A percentile compares a stretch with the other conserved stretches of the same genome.
Evolutionary conservation across 2,113 vertebrate species (phyloP).

Genomic region (Varanus komodoensis): DNA sequence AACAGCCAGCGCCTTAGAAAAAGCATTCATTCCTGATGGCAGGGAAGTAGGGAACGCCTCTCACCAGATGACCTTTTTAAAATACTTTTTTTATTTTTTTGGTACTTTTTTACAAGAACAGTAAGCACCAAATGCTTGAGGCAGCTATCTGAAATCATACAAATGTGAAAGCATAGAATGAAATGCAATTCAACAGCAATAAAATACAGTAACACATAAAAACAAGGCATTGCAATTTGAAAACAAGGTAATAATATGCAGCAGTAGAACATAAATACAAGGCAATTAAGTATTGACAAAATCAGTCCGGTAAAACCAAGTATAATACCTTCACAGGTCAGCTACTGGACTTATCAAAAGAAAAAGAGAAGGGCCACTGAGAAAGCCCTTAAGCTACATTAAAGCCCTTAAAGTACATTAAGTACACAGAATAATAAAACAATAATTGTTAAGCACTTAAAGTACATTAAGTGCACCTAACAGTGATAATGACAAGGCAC

Average conservation of each 20-base stretch:
- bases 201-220: no score
- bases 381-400: neutral
- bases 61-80: neutral
- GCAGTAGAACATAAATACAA: neutral
- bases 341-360: no score
- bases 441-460: no score
- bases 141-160: neutral
- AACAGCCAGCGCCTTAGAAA: neutral
- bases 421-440: no score
- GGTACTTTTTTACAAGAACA: no score
- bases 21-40: neutral
- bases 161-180: neutral
- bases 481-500: neutral
- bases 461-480: neutral
- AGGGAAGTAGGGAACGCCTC: neutral
- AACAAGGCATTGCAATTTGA: no score
- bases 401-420: neutral
- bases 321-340: neutral
- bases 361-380: neutral
- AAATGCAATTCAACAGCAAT: no score
- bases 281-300: neutral
- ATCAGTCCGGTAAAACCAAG: neutral
- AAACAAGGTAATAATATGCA: neutral
- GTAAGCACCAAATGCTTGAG: neutral
- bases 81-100: no score